Evolutionary conservation across 2,797 vertebrate genomes (phyloP).

Genomic region (Eidolon dupreanum): DNA sequence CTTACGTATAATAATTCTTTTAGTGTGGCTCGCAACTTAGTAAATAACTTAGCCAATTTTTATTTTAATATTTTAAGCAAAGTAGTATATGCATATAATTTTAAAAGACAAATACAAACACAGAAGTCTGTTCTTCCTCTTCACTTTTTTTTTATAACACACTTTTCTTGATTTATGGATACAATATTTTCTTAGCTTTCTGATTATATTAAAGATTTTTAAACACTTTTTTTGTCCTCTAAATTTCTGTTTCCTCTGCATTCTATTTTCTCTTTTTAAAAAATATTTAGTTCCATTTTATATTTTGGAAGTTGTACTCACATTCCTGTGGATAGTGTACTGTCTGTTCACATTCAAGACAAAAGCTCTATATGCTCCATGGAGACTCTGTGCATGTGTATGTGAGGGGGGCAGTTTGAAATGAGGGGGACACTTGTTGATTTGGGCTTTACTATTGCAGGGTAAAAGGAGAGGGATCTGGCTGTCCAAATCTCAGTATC

Average conservation of each 20-base stretch:
- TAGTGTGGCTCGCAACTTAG: neutral
- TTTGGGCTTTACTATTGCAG: neutral
- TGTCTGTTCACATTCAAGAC: neutral
- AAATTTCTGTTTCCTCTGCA: neutral
- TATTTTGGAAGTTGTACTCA: neutral
- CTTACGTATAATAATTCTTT: neutral
- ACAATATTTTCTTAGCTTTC: neutral
- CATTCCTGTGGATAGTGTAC: neutral
- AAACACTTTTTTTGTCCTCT: neutral
- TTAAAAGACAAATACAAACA: neutral
- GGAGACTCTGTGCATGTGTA: neutral
- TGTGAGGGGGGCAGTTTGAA: neutral
- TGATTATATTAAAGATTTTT: neutral
- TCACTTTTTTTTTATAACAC: neutral
- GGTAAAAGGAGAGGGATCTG: neutral
- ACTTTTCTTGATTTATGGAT: neutral
- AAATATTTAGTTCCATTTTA: neutral
- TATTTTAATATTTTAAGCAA: neutral
- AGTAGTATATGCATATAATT: neutral
- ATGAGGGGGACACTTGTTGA: neutral
- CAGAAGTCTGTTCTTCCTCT: neutral
- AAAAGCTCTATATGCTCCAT: neutral
- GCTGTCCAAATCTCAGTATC: neutral
- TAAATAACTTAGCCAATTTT: constrained; percentile 32
- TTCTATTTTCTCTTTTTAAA: neutral